Evolutionary conservation across 2,797 vertebrate genomes (phyloP), one percentile per base, ranked within the genome.

Genomic region (Chrosomus eos): DNA sequence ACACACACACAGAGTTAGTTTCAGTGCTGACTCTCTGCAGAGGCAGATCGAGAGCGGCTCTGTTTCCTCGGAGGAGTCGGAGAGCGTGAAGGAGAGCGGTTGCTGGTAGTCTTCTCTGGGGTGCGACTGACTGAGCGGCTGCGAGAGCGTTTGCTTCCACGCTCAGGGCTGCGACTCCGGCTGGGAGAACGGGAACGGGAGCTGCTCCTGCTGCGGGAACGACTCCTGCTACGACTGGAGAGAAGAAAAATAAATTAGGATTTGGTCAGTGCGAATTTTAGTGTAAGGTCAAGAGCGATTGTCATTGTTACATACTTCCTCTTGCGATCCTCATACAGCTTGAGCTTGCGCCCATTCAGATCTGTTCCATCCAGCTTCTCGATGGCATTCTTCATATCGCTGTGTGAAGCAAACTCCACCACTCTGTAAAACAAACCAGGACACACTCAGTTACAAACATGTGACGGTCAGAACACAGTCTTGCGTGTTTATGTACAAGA

Each of bases 371-470:
- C 96, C 66, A 98, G 89, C 91, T 98, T 98, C 83, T 97, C 93
- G 84, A 98, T 94, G 86, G 97, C 97, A 4, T 96, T 98, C 95
- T 97, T 98, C 97, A 98, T 95, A 86, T 98, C 97, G 88, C 96
- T 97, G 38, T 96, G 96, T 23, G 97, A 96, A 45, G 97, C 96
- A 94, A 98, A 98, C 93, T 98, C 97, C 86, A 97, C 97, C 91
- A 97, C 97, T 82, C 97, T 98, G 90, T 28, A 84, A 9, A 53
- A 64, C 31, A 78, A 13, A 70, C 3, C 31, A 43, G 18, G 40
- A 28, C 19, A n/a, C 18, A 60, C 31, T 60, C 4, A 0, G 55
- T 66, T 26, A 77, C 21, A 73, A 28, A 21, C 26, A 33, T 0
- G 74, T 28, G 48, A 53, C 3, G 1, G 21, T 21, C 5, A 18